Base-by-base conservation (phyloP, 2,797 vertebrate genomes). In the Glyptemys insculpta region DNA sequence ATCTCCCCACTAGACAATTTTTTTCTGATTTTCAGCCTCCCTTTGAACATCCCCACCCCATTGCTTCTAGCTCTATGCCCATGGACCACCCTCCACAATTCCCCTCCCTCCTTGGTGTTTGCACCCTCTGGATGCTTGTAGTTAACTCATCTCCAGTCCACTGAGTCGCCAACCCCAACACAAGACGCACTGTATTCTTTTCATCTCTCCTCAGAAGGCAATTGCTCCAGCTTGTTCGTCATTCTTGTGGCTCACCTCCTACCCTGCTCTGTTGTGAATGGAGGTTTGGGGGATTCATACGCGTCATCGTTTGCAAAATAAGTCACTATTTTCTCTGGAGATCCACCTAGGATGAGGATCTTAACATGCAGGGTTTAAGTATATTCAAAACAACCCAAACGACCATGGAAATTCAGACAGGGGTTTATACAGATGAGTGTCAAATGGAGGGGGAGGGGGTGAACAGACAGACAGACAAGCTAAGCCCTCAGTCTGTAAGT, bases 61-160 rank as follows among this genome's bases (percentile, higher is more conserved):
- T 4, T 0, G 0, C 44, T 85, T 62, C 53, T 2, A 34, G 25
- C 23, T 21, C 2, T 1, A 27, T 23, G 9, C n/a, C 19, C 25
- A 27, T 56, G 8, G 5, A 54, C 5, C 4, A 5, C 31, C 65
- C 78, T 57, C 19, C 11, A 8, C 41, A 6, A 3, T 4, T 12
- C 9, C 79, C 16, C 25, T 37, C 29, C 2, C 5, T 31, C 4
- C 25, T 29, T 27, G 18, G 25, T 72, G 34, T n/a, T 9, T 27
- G 9, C 49, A 50, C 4, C 18, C 56, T 81, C 18, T 1, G 16
- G 44, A 50, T 2, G 8, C 14, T 50, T 59, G 59, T 10, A 15
- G 41, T 80, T 34, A 4, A 37, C 12, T 8, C 1, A 1, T 50
- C 54, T 44, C 10, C 6, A 29, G 56, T 57, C 56, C 5, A 16